These are phyloP conservation scores for Phymastichus coffea DNA, from an alignment of 1,140 invertebrate species.

Conservation along the genomic window DNA sequence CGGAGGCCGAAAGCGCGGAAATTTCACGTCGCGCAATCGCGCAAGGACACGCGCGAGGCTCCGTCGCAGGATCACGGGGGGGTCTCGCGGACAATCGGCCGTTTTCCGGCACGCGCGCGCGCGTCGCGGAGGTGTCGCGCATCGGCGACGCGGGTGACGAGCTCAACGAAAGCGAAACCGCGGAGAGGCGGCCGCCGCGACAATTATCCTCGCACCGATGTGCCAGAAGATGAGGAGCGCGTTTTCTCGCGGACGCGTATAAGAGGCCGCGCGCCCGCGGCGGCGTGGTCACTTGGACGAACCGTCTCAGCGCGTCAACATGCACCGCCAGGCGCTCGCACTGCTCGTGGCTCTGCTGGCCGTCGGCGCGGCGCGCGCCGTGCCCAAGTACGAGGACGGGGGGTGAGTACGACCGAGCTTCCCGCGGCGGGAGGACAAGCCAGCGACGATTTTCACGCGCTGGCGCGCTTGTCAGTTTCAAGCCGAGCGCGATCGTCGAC, in stretches of 20 bases:
- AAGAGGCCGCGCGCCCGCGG: too few species aligned
- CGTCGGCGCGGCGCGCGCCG: conserved; percentile 31
- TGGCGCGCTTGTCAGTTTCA: conserved; percentile 38
- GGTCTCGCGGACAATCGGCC: too few species aligned
- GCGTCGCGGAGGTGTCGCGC: conserved; percentile 13
- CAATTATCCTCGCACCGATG: conserved; percentile 15
- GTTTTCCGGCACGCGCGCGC: too few species aligned
- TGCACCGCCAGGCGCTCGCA: conserved; percentile 3
- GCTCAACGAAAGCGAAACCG: conserved; percentile 30
- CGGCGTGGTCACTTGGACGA: background rate
- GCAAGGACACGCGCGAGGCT: conserved; percentile 20
- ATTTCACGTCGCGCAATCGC: conserved; percentile 1
- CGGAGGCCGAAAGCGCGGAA: conserved; percentile 11
- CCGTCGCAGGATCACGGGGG: background rate
- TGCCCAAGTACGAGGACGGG: conserved; percentile 48
- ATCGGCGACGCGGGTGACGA: conserved; percentile 19
- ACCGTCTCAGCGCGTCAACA: background rate
- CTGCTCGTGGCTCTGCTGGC: conserved; percentile 9
- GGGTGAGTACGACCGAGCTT: conserved; percentile 44
- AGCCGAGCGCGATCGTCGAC: conserved; percentile 48
- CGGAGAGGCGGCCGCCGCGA: too few species aligned
- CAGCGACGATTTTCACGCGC: background rate
- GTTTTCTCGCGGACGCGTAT: too few species aligned
- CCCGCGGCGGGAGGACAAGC: background rate
- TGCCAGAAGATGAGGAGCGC: background rate